Base-by-base conservation (phyloP, 2,888 invertebrate species). In the Nasonia oneida region DNA sequence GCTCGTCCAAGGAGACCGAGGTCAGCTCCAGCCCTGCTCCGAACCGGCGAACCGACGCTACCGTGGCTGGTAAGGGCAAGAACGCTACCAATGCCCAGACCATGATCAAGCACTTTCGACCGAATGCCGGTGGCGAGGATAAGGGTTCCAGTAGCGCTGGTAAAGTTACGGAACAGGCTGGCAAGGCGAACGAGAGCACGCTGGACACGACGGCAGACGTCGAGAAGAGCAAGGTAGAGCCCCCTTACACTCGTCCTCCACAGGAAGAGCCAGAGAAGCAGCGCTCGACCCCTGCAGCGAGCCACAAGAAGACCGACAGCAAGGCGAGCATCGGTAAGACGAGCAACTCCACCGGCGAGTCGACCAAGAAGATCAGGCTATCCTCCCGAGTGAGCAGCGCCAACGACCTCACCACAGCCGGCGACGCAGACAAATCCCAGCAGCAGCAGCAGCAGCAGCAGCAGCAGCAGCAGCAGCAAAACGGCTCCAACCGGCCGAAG, bases 101-200 rank as follows among this genome's bases (percentile, higher is more conserved):
- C 23, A 84, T 87, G 87, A 85, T 86, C 57, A 87, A 83, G 18
- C 85, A 86, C n/a, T 84, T 86, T 64, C 86, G 86, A 2, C 82
- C 80, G 14, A 84, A 81, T 61, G 3, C 83, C 12, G 61, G 10
- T 5, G 53, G 2, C 23, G 83, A 82, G 53, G 73, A 84, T 0
- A 75, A 61, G 5, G 33, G 3, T 2, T 12, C 53, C 8, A 81
- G 39, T 15, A 73, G 61, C 18, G 70, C n/a, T 15, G 53, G 37
- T 37, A 53, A 0, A 5, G 39, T 10, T 39, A 0, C 10, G 39
- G 42, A 29, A 14, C 67, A 37, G n/a, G 18, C 18, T 2, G 10
- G 23, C 6, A 84, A 71, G 8, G 12, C 18, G 14, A 37, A 50
- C 10, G 75, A 67, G 2, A 57, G n/a, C 18, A 2, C 15, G 29